Evolutionary conservation across 2,888 invertebrate genomes (phyloP), one percentile per base, ranked within the genome.

Genomic region (Athalia circularis): DNA sequence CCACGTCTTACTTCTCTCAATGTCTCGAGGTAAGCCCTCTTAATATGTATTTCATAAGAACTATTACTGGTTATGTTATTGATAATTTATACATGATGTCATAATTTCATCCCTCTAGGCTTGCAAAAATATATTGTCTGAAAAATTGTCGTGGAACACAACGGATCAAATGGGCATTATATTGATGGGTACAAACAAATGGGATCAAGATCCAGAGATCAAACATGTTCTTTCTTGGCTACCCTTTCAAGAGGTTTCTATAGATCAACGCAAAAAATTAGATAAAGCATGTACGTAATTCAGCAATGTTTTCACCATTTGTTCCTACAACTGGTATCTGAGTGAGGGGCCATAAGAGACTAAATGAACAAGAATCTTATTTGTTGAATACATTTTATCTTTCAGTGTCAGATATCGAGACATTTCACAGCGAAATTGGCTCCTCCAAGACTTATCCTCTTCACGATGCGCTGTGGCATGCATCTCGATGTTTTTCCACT

Each of bases 141-240:
- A 84, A 29, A 86, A 87, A 65, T 77, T 86, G 52, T 75, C 80
- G 5, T 84, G 83, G 84, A 84, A 82, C 67, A 84, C 70, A 70
- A 74, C 81, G 54, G 85, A 87, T 80, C 85, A 83, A 82, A 84
- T 84, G 82, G 85, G 85, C 5, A 65, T 87, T 47, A 72, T 83
- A 7, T 72, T 87, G 2, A 83, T 85, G 77, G 83, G 82, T 8
- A 83, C 82, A 0, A 79, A 84, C n/a, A 48, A 83, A 48, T 81
- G 74, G n/a, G 83, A 85, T 3, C 5, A 4, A 5, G 67, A 81
- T 74, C 79, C 81, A 3, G 77, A 80, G 43, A 80, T 75, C 4
- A 80, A 83, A 50, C 50, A 85, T 47, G 77, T 86, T 75, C 76
- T 80, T 1, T 83, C 81, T 4, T 29, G 85, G 1, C 84, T 83